A percentile compares a stretch with the other conserved stretches of the same genome.
Evolutionary conservation across 2,113 vertebrate species (phyloP).

Genomic region (Tretioscincus oriximinensis): DNA sequence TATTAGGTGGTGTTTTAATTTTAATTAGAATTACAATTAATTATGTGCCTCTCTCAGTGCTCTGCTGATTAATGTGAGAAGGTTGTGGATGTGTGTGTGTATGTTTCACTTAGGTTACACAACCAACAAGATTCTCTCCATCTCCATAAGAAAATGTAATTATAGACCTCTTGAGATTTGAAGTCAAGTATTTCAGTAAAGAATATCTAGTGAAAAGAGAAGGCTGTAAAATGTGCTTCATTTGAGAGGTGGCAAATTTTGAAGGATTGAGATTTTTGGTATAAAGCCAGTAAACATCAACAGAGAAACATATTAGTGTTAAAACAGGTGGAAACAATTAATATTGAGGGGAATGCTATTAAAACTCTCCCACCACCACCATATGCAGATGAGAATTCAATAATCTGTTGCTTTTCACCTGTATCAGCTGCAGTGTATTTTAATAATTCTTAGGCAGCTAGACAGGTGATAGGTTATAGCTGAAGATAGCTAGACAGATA

Average conservation of each 20-base stretch:
- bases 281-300: not conserved
- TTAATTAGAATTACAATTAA: constrained; percentile 52
- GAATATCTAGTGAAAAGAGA: not conserved
- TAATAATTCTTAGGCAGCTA: too few species aligned
- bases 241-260: not conserved
- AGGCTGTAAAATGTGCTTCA: not conserved
- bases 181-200: constrained; percentile 27
- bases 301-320: not conserved
- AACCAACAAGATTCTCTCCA: constrained; percentile 1
- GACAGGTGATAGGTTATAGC: too few species aligned
- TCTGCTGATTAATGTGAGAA: constrained; percentile 30
- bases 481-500: too few species aligned
- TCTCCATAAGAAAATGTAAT: constrained; percentile 23
- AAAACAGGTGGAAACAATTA: not conserved
- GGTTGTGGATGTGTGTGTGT: not conserved
- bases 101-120: not conserved
- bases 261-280: constrained; percentile 15
- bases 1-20: constrained; percentile 40
- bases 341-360: not conserved
- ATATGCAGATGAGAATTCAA: not conserved
- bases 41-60: constrained; percentile 9
- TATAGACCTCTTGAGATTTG: constrained; percentile 8
- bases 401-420: not conserved
- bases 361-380: not conserved
- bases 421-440: not conserved